Conservation (phyloP, 1,140 invertebrate genomes). For the Drosophila obscura region DNA sequence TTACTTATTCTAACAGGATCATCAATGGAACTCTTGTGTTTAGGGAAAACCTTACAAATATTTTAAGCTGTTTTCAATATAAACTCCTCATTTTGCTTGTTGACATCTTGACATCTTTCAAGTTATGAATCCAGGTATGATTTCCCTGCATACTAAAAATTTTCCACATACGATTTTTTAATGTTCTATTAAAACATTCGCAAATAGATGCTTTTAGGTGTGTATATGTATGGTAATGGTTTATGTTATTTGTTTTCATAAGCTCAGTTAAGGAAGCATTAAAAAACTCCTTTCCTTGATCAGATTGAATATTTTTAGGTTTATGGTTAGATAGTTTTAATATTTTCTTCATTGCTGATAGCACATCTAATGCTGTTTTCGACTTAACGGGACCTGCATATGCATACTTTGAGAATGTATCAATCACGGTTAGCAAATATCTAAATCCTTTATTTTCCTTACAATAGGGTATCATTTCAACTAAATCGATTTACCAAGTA, state of each 20-base stretch:
- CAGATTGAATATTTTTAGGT: constrained; percentile 16
- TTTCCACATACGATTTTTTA: not conserved
- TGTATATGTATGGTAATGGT: constrained; percentile 9
- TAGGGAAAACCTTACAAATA: not conserved
- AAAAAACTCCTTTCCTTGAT: constrained; percentile 15
- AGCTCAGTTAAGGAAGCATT: not conserved
- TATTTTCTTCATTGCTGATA: not conserved
- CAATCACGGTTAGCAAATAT: constrained; percentile 12
- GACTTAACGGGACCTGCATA: not conserved
- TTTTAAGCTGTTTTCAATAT: constrained; percentile 10
- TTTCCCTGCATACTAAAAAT: no score
- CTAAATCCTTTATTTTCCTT: constrained; percentile 1
- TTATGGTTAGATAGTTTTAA: constrained; percentile 1
- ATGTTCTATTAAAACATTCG: constrained; percentile 3
- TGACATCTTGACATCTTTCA: not conserved
- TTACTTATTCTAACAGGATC: constrained; percentile 4
- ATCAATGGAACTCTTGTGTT: not conserved
- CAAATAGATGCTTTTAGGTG: constrained; percentile 4
- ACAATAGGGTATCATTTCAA: constrained; percentile 6
- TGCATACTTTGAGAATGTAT: constrained; percentile 6
- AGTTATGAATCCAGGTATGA: no score
- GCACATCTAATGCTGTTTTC: constrained; percentile 1
- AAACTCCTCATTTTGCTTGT: constrained; percentile 4
- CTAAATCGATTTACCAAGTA: constrained; percentile 6
- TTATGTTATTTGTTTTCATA: constrained; percentile 2